Evolutionary conservation across 2,113 vertebrate species (phyloP), one percentile per base, ranked within the genome.

Genomic region (Paradisaea rubra): DNA sequence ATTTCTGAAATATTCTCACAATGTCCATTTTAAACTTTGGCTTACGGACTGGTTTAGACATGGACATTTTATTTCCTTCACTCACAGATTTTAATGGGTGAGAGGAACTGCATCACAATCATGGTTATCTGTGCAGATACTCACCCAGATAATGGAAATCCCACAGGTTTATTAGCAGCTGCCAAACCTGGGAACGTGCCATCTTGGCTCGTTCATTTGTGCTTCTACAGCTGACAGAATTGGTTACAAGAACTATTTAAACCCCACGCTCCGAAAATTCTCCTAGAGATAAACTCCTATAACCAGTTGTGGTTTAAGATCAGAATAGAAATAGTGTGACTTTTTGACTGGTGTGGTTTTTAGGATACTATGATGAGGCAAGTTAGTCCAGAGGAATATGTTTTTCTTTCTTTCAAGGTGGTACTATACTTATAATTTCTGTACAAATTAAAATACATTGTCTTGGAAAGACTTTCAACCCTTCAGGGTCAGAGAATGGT

Each of bases 41-140:
- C 4, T 71, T 77, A 15, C 0, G 1, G 20, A 5, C 16, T 57
- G 7, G 22, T 91, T 85, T 53, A 39, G 39, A 30, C 10, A 13
- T 23, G 0, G 0, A n/a, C 2, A 3, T 31, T 65, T 56, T 23
- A 2, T 65, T 59, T 78, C 28, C 5, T 53, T 66, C 2, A 0
- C 5, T 12, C 9, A 7, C 6, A 25, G 23, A 21, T 73, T 70
- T 77, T 60, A 17, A 13, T 45, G 25, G 45, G 18, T 44, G 72
- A 57, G 33, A 53, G 21, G 31, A 52, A 6, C 8, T 65, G 42
- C 33, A 45, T 14, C 13, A 41, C 44, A 56, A 9, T 37, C 3
- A 3, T 16, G 37, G 7, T 27, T 65, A 2, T 12, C 37, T 28
- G 16, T 50, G 37, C 22, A 81, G 45, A 25, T 37, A 30, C 3